A percentile compares a stretch with the other conserved stretches of the same genome.
Conservation (phyloP, 1,140 invertebrate genomes). For the Conopomorpha cramerella region DNA sequence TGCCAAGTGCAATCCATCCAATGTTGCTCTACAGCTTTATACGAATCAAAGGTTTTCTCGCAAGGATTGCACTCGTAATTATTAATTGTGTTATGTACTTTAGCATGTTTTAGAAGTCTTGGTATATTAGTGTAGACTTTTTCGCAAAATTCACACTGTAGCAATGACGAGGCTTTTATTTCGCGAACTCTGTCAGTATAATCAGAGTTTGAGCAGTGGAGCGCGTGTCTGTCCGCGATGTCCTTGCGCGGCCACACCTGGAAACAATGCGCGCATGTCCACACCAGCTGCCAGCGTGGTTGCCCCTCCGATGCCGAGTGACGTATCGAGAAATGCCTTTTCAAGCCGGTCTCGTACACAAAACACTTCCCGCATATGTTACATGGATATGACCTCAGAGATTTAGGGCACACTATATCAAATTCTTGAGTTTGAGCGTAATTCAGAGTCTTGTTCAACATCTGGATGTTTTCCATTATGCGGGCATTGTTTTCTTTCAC, state of each 20-base stretch:
- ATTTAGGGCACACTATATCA: constrained; percentile 26
- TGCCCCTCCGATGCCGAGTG: constrained; percentile 25
- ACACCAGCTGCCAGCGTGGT: constrained; percentile 45
- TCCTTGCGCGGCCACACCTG: constrained; percentile 47
- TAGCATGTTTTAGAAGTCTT: constrained; percentile 35
- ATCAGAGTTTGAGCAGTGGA: constrained; percentile 22
- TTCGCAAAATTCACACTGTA: constrained; percentile 51
- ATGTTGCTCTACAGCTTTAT: constrained; percentile 38
- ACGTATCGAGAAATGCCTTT: constrained; percentile 27
- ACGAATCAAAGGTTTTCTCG: constrained; percentile 29
- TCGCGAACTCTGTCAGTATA: constrained; percentile 24
- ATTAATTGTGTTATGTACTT: constrained; percentile 26
- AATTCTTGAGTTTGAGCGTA: constrained; percentile 47
- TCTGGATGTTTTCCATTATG: constrained; percentile 52
- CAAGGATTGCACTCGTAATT: constrained; percentile 51
- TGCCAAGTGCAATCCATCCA: constrained; percentile 41
- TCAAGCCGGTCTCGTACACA: constrained; percentile 42
- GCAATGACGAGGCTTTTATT: constrained; percentile 35
- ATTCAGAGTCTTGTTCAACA: constrained; percentile 44
- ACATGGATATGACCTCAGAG: constrained; percentile 29
- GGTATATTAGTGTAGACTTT: constrained; percentile 49
- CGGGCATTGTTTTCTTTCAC: constrained; percentile 49
- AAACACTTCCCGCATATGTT: constrained; percentile 44
- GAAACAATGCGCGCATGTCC: constrained; percentile 48
- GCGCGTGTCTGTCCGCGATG: constrained; percentile 28